Evolutionary conservation across 1,140 invertebrate species (phyloP), one percentile per base, ranked within the genome.

Genomic region (Sipha flava): DNA sequence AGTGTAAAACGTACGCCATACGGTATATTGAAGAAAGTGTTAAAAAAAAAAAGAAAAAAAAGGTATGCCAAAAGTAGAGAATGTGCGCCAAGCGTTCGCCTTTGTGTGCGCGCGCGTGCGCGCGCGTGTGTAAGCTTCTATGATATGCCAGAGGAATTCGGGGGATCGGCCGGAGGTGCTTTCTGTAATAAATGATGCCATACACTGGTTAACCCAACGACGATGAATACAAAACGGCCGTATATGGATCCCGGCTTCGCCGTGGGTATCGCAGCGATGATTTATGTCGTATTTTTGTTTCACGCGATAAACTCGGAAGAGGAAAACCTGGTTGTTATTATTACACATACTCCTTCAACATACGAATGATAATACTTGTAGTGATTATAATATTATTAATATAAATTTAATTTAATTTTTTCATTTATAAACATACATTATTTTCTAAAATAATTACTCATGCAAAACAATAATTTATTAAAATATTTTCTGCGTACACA

Each of bases 201-300:
- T 73, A 45, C 70, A 54, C 29, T 54, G 70, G 70, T 54, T 73
- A 54, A 73, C 70, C 70, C 45, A 5, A 54, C 31, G 54, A 52
- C 70, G 47, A 73, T 54, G 70, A 73, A 73, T 54, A 73, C 47
- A 52, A 49, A 73, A 52, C 29, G 29, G 62, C 18, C n/a, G n/a
- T n/a, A n/a, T n/a, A 18, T 62, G 31, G 0, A 18, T 18, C 12
- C 16, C 45, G 10, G 18, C 29, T n/a, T n/a, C 14, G 45, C 16
- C 68, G 5, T 26, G 21, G 14, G 14, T 49, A 31, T 49, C 66
- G 31, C n/a, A 14, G 12, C 29, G 23, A 73, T 54, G 70, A 73
- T 73, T 52, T 73, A 73, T 37, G 47, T 52, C 29, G 31, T 54
- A 73, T 73, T 73, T 73, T 34, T 52, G 47, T 73, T 73, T 73